Base-by-base conservation (phyloP, 2,888 invertebrate species). In the Andrena camellia region DNA sequence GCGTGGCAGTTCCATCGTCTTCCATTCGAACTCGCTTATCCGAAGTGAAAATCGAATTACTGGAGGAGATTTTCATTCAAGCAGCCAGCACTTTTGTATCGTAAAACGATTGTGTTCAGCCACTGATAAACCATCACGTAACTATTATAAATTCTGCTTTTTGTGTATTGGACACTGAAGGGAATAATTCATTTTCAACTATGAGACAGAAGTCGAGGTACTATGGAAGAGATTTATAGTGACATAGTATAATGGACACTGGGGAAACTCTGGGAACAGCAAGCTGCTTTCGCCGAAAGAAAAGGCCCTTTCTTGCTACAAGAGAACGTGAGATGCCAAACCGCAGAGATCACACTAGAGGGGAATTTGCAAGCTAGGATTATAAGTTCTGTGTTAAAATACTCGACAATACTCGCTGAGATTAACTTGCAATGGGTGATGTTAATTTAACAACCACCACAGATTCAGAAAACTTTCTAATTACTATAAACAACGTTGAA, bases 251-350 rank as follows among this genome's bases (percentile, higher is more conserved):
- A 57, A 57, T 13, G 57, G 57, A 23, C 57, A 57, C 10, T 57
- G 57, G 57, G 23, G 57, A 57, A 57, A 57, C 57, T 57, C 57
- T 57, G 57, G 57, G 57, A 57, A 57, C 57, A 26, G 23, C 57
- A 52, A 52, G 52, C 52, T 52, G 20, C 20, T 52, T 0, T n/a
- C 52, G 52, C 52, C 20, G 23, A 23, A 57, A 57, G 57, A 57
- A 57, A 23, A 13, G 3, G 57, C 23, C 57, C 23, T 23, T 57
- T 57, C 57, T 57, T 57, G 23, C 57, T 20, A 10, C 2, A 3
- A 23, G 54, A 20, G 20, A 54, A 23, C 54, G 26, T 13, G 57
- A 57, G 23, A 57, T 23, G 10, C 57, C 23, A 57, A 57, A 57
- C 23, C 23, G 54, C 23, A 23, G n/a, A 54, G 54, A 20, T 54